phyloP scores from a whole-genome alignment of 2,888 invertebrate species.

The Plusia festucae region DNA sequence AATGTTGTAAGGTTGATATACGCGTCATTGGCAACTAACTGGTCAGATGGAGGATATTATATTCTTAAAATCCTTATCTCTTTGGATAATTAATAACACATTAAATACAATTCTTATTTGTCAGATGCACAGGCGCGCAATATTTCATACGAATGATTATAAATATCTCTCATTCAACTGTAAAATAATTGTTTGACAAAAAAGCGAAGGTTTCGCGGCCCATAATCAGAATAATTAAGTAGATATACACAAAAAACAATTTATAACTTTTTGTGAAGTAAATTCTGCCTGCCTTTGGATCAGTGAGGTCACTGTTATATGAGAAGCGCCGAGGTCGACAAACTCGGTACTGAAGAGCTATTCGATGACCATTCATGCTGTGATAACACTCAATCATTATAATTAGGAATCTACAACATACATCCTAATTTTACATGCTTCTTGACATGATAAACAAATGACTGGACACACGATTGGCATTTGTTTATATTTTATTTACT shows the following conservation, averaged over 20 bases:
- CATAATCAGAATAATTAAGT: slow-evolving; percentile 45
- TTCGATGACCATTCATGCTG: background rate
- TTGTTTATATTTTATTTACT: too few species aligned
- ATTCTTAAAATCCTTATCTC: slow-evolving; percentile 23
- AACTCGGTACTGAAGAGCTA: slow-evolving; percentile 19
- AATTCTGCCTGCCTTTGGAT: slow-evolving; percentile 30
- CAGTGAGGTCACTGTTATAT: slow-evolving; percentile 38
- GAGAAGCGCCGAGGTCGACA: slow-evolving; percentile 32
- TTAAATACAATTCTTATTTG: background rate
- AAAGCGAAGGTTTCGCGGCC: slow-evolving; percentile 38
- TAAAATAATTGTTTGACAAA: slow-evolving; percentile 32
- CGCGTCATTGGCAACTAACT: too few species aligned
- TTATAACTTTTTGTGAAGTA: slow-evolving; percentile 19
- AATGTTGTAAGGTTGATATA: too few species aligned
- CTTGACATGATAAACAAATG: background rate
- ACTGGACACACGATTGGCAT: too few species aligned
- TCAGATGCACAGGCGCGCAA: background rate
- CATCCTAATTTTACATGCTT: background rate
- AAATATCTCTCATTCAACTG: slow-evolving; percentile 17
- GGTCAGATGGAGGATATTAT: too few species aligned
- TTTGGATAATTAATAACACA: background rate
- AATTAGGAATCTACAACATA: background rate
- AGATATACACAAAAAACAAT: slow-evolving; percentile 41
- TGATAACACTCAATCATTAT: too few species aligned
- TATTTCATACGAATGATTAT: slow-evolving; percentile 13